Percentiles rank a stretch among this genome's conserved stretches.
Conservation (phyloP, 2,888 invertebrate genomes). For the Odontocerum albicorne region DNA sequence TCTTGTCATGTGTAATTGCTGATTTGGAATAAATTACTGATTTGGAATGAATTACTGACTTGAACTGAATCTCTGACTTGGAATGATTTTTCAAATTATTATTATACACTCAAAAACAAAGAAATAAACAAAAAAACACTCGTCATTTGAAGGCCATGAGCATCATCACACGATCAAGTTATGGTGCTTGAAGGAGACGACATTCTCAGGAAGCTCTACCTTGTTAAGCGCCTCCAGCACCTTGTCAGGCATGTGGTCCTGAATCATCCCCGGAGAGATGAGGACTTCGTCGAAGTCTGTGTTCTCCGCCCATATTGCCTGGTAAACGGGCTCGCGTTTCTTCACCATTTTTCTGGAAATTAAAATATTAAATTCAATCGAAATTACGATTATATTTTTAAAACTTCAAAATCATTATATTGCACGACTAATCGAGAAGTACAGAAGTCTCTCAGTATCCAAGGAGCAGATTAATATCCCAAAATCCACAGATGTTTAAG, state of each 20-base stretch:
- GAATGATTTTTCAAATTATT: background rate
- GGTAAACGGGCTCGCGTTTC: conserved; percentile 78
- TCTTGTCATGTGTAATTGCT: too few relatives aligned
- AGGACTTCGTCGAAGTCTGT: conserved; percentile 85
- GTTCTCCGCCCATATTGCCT: conserved; percentile 84
- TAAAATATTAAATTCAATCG: too few relatives aligned
- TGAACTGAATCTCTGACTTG: background rate
- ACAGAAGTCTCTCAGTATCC: too few relatives aligned
- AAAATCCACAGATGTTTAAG: too few relatives aligned
- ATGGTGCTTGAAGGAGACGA: conserved; percentile 14
- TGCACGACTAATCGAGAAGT: too few relatives aligned
- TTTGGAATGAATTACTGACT: too few relatives aligned
- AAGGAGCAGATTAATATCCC: too few relatives aligned
- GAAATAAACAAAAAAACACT: too few relatives aligned
- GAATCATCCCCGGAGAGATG: conserved; percentile 87
- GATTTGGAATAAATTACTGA: too few relatives aligned
- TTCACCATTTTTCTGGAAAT: conserved; percentile 70
- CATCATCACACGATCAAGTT: conserved; percentile 21
- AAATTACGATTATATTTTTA: too few relatives aligned
- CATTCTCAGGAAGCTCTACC: conserved; percentile 55
- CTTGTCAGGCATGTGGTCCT: conserved; percentile 90
- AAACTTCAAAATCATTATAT: too few relatives aligned
- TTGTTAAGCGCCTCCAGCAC: conserved; percentile 81
- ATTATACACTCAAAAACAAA: too few relatives aligned
- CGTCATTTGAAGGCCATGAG: background rate